Conservation (phyloP, 2,888 invertebrate genomes). For the Clivina fossor region DNA sequence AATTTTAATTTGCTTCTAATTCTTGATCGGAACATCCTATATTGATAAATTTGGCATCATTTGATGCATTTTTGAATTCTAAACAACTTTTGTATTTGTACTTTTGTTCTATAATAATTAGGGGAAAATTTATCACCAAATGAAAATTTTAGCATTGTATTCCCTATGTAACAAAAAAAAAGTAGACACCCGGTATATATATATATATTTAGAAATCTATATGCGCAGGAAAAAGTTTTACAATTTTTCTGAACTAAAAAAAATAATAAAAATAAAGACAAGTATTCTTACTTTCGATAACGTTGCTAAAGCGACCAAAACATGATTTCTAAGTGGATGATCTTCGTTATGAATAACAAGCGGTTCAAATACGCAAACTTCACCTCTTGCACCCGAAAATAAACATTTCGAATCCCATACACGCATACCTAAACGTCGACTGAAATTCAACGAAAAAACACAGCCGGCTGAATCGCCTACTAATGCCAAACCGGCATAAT, state of each 20-base stretch:
- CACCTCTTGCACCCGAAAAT: conserved; percentile 96
- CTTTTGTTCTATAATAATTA: no score
- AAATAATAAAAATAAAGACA: not conserved
- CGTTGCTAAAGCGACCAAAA: conserved; percentile 90
- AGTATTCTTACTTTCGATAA: conserved; percentile 75
- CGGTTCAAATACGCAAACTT: conserved; percentile 79
- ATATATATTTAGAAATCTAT: not conserved
- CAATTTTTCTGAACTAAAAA: not conserved
- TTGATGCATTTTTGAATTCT: no score
- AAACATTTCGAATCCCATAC: conserved; percentile 89
- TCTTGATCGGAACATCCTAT: no score
- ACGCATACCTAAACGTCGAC: conserved; percentile 82
- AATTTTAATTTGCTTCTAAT: no score
- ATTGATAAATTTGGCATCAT: no score
- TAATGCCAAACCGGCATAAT: conserved; percentile 71
- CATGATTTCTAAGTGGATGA: conserved; percentile 71
- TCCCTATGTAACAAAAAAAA: no score
- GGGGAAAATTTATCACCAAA: no score
- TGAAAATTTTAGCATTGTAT: no score
- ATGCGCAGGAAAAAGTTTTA: not conserved
- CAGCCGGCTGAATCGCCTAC: conserved; percentile 87
- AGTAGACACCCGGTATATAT: no score
- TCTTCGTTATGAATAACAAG: conserved; percentile 55
- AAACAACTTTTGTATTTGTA: no score
- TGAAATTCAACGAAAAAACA: conserved; percentile 91